Conservation (phyloP, 1,140 invertebrate species). For the Drosophila lini region DNA sequence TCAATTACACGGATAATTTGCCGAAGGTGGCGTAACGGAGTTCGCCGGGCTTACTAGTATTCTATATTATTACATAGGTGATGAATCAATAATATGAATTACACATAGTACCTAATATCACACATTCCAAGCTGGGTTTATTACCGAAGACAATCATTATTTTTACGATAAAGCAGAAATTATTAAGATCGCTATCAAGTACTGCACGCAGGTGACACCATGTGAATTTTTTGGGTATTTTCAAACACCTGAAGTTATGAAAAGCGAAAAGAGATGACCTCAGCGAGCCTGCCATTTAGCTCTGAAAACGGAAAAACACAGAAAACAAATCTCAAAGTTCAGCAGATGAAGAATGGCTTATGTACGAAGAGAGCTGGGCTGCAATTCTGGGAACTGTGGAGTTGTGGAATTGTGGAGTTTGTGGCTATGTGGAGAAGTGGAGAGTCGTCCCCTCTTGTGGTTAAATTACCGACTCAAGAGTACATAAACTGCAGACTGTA, state of each 20-base stretch:
- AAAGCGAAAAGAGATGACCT: constrained; percentile 41
- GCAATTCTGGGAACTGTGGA: constrained; percentile 32
- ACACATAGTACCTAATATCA: constrained; percentile 16
- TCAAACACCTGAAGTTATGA: constrained; percentile 20
- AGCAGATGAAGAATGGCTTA: constrained; percentile 60
- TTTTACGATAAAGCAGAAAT: not conserved
- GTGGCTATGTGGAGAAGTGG: not conserved
- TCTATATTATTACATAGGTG: constrained; percentile 9
- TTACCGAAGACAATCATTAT: not conserved
- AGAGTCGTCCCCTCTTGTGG: constrained; percentile 17
- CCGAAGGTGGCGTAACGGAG: too few species aligned
- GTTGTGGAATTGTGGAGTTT: not conserved
- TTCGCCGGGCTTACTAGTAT: too few species aligned
- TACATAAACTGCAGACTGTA: constrained; percentile 11
- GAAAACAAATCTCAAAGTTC: constrained; percentile 57
- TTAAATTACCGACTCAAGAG: constrained; percentile 29
- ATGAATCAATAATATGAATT: constrained; percentile 20
- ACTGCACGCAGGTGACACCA: constrained; percentile 5
- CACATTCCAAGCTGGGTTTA: not conserved
- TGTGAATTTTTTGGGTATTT: constrained; percentile 1
- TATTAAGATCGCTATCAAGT: constrained; percentile 10
- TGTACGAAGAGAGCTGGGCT: constrained; percentile 9
- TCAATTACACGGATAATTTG: too few species aligned
- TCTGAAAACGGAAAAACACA: not conserved
- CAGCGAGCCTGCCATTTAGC: constrained; percentile 61